phyloP scores from a whole-genome alignment of 2,797 vertebrate species.

The Limnodromus scolopaceus region DNA sequence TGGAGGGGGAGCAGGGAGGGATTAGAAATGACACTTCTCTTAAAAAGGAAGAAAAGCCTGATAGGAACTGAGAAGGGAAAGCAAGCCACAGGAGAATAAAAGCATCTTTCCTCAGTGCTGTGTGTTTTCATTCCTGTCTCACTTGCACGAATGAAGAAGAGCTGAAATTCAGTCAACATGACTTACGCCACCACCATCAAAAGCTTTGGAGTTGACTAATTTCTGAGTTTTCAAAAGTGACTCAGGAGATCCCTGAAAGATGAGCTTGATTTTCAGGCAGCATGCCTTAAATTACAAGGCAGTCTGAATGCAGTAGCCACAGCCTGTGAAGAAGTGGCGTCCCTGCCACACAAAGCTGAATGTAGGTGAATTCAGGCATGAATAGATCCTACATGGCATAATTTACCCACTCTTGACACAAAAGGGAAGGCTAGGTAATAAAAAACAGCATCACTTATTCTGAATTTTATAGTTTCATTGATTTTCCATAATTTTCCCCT shows the following conservation, averaged over 20 bases:
- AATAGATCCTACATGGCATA: neutral
- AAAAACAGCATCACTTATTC: neutral
- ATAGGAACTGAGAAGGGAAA: neutral
- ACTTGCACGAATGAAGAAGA: neutral
- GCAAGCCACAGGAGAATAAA: neutral
- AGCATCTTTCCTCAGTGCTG: neutral
- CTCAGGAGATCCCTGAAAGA: neutral
- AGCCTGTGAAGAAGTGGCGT: neutral
- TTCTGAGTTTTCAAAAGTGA: neutral
- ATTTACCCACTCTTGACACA: neutral
- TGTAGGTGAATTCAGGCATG: neutral
- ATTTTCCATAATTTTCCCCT: neutral
- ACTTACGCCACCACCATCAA: neutral
- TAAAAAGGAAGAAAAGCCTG: neutral
- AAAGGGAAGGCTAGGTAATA: neutral
- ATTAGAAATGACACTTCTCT: neutral
- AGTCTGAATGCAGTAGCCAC: neutral
- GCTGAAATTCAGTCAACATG: neutral
- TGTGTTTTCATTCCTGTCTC: neutral
- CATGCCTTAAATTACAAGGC: neutral
- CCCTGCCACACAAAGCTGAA: neutral
- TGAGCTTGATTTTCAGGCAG: neutral
- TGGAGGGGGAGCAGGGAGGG: neutral
- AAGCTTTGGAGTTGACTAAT: neutral
- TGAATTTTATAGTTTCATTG: neutral